Base-by-base conservation (phyloP, 1,140 invertebrate species). In the Agrilus planipennis region DNA sequence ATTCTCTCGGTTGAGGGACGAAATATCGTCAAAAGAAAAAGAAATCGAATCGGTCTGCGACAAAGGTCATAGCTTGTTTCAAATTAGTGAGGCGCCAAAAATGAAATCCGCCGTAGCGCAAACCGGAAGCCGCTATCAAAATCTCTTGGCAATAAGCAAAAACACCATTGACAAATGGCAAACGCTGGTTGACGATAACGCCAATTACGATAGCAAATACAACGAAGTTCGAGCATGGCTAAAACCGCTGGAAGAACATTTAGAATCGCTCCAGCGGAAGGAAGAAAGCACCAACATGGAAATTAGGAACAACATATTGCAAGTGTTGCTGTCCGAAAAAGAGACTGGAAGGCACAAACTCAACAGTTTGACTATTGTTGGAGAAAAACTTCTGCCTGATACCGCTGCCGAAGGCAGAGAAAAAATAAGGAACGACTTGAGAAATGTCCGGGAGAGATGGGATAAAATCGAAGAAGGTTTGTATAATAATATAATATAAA, bases 381-480 rank as follows among this genome's bases (percentile, higher is more conserved):
- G 85, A 3, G 91, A 96, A 54, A 81, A 84, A 58, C 75, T 94
- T 17, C 77, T 89, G 45, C 85, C 89, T 0, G 88, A 93, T 61
- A 96, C 91, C 3, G 85, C 89, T 3, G 81, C 89, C 17, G 73
- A 77, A 52, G 92, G 91, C 9, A 72, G 92, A 42, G 92, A 96
- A 61, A 78, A 75, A 22, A 82, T 96, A 25, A 70, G 91, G 7
- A 75, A 83, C 46, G 82, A 92, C 51, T 63, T 94, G 44, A 72
- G 84, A 58, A 70, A 71, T 15, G 69, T 81, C 37, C 73, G 80
- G 56, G 85, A 87, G 54, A 69, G 84, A 55, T 92, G 88, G 86
- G 89, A 94, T 47, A 76, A 74, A 55, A 62, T 93, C 0, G 78
- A 84, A 36, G 84, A 84, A 60, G 75, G 76, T 42, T 30, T 29